Conservation (phyloP, 2,888 invertebrate genomes). For the Bhutanitis thaidina region DNA sequence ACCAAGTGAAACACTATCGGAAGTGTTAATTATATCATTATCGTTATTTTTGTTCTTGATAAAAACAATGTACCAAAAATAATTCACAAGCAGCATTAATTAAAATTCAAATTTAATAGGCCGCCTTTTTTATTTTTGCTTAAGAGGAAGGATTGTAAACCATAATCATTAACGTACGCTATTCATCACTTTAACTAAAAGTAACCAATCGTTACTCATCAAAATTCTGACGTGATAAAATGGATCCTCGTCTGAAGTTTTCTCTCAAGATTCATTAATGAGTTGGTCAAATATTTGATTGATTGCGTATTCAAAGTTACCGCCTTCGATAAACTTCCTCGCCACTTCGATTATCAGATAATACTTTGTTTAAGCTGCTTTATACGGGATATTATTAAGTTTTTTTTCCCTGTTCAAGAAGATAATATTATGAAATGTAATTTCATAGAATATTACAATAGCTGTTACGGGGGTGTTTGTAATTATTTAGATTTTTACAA, state of each 20-base stretch:
- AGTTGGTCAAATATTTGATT: constrained; percentile 74
- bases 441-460: no score
- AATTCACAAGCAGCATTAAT: no score
- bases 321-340: constrained; percentile 11
- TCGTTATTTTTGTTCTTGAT: no score
- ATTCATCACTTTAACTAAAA: constrained; percentile 3
- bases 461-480: no score
- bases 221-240: constrained; percentile 9
- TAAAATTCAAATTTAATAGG: no score
- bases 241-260: constrained; percentile 1
- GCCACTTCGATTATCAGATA: neutral
- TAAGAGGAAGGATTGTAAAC: no score
- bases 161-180: neutral
- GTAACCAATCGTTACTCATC: constrained; percentile 10
- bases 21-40: no score
- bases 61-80: no score
- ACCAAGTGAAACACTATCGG: no score
- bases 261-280: constrained; percentile 34
- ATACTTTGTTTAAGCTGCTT: neutral
- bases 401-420: neutral
- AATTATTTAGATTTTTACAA: no score
- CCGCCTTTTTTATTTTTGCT: no score
- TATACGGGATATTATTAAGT: neutral
- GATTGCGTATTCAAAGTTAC: constrained; percentile 63
- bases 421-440: no score